Percentiles rank a stretch among this genome's conserved stretches.
phyloP scores from a whole-genome alignment of 2,888 invertebrate species.

The Melipona bicolor region DNA sequence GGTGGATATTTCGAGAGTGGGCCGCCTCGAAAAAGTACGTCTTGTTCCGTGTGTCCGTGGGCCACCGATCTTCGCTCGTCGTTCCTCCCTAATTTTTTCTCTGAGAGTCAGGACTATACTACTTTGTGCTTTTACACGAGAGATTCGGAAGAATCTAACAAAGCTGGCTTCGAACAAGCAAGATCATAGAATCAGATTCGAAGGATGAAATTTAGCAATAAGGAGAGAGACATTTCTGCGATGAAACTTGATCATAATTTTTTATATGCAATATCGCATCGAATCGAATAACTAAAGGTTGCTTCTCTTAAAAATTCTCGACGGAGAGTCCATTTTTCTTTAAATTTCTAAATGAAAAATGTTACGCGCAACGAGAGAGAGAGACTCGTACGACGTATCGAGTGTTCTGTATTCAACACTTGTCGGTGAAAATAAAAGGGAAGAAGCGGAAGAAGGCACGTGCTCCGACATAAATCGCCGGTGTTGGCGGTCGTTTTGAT shows the following conservation, averaged over 20 bases:
- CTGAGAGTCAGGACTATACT: neutral
- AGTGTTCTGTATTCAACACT: neutral
- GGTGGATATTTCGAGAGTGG: conserved; percentile 53
- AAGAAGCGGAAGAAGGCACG: conserved; percentile 30
- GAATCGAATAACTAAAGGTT: too few relatives aligned
- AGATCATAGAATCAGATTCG: too few relatives aligned
- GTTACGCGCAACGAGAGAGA: neutral
- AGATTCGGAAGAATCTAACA: too few relatives aligned
- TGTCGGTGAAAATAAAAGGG: neutral
- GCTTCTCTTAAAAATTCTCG: too few relatives aligned
- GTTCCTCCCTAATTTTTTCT: conserved; percentile 20
- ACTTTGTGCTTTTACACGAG: too few relatives aligned
- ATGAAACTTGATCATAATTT: too few relatives aligned
- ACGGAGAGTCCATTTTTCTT: neutral
- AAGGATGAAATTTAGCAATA: too few relatives aligned
- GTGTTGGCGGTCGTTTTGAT: conserved; percentile 2
- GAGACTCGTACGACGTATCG: neutral
- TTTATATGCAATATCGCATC: too few relatives aligned
- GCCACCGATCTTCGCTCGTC: conserved; percentile 8
- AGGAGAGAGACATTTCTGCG: too few relatives aligned
- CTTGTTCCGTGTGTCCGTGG: conserved; percentile 44
- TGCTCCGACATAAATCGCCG: conserved; percentile 20
- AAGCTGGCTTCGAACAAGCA: too few relatives aligned
- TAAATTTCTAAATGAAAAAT: too few relatives aligned
- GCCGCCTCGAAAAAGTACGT: conserved; percentile 54